A percentile compares a stretch with the other conserved stretches of the same genome.
phyloP scores from a whole-genome alignment of 2,797 vertebrate genomes.

The Urosaurus nigricauda region DNA sequence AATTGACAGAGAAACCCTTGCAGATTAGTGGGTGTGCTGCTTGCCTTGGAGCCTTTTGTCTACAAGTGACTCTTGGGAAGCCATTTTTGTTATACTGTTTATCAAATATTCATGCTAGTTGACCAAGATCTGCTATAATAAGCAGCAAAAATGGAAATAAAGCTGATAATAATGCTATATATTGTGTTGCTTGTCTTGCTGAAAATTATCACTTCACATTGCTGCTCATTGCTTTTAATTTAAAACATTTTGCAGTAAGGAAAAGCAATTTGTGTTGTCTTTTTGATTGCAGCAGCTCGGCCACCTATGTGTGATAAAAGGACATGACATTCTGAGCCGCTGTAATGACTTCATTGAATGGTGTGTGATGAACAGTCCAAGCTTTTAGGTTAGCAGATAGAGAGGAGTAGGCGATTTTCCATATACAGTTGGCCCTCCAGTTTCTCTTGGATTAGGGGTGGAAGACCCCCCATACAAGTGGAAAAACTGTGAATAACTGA shows the following conservation, averaged over 20 bases:
- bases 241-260: neutral
- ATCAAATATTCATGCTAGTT: neutral
- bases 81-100: neutral
- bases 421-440: too few relatives aligned
- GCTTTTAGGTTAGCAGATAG: neutral
- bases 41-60: neutral
- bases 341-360: neutral
- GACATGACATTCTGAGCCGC: neutral
- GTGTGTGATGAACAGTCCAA: neutral
- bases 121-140: neutral
- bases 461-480: too few relatives aligned
- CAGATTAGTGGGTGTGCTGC: neutral
- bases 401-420: neutral
- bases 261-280: neutral
- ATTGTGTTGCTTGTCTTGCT: too few relatives aligned
- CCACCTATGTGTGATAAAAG: neutral
- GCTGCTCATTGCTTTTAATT: neutral
- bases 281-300: neutral
- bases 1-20: neutral
- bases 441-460: too few relatives aligned
- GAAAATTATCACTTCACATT: neutral
- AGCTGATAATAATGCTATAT: neutral
- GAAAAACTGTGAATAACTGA: too few relatives aligned
- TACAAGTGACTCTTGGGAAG: neutral
- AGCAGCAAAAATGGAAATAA: neutral